Percentiles rank a stretch among this genome's conserved stretches.
These are phyloP conservation scores for Melieria omissa DNA, from an alignment of 2,888 invertebrate species.

Conservation along the genomic window DNA sequence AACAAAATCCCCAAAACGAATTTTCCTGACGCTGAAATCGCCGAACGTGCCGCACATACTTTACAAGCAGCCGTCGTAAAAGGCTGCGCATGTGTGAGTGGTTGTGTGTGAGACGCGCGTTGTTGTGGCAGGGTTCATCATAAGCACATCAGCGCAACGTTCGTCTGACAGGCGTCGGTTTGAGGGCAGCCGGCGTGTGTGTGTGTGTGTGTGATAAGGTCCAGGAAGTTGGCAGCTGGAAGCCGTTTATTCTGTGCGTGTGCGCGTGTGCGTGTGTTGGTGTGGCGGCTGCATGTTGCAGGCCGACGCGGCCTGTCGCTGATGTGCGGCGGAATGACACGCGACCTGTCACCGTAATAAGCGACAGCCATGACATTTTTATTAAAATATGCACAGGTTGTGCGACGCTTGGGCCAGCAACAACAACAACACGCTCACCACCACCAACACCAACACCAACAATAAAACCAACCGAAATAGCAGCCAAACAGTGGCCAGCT, in stretches of 20 bases:
- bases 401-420: constrained; percentile 4
- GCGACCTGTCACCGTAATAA: constrained; percentile 57
- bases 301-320: constrained; percentile 11
- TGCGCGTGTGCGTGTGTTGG: not conserved
- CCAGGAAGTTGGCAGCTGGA: not conserved
- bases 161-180: not conserved
- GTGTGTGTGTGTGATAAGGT: not conserved
- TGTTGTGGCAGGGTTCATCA: constrained; percentile 31
- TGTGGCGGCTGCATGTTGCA: constrained; percentile 14
- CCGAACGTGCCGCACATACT: constrained; percentile 60
- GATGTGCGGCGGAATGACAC: constrained; percentile 46
- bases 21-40: constrained; percentile 52
- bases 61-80: constrained; percentile 17
- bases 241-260: not conserved
- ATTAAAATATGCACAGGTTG: constrained; percentile 55
- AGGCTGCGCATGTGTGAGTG: not conserved
- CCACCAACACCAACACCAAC: not conserved
- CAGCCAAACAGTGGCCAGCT: not conserved
- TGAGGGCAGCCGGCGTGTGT: not conserved
- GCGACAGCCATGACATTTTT: constrained; percentile 56
- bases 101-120: not conserved
- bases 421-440: constrained; percentile 10
- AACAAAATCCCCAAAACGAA: constrained; percentile 46
- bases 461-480: not conserved
- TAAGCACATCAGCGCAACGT: constrained; percentile 37